phyloP scores from a whole-genome alignment of 2,113 vertebrate species.

The Myanophis thanlyinensis region DNA sequence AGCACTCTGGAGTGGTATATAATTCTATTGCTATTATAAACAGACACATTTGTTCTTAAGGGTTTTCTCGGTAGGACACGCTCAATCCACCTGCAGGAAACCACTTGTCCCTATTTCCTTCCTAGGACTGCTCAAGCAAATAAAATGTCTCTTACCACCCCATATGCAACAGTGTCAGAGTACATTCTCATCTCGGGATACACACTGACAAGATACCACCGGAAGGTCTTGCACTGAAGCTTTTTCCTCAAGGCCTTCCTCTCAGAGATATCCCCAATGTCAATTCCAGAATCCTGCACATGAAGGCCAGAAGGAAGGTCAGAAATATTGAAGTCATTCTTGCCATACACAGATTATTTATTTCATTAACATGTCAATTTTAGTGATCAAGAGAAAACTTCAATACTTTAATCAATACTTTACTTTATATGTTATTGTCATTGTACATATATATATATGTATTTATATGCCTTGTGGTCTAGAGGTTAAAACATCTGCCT shows the following conservation, averaged over 20 bases:
- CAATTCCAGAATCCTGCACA: constrained; percentile 90
- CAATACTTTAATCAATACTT: too few relatives aligned
- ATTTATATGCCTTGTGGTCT: too few relatives aligned
- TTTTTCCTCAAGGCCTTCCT: constrained; percentile 93
- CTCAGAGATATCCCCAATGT: constrained; percentile 92
- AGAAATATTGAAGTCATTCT: constrained; percentile 5
- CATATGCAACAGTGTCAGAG: constrained; percentile 90
- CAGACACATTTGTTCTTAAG: background rate
- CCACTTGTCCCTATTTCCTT: background rate
- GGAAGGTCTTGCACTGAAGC: constrained; percentile 95
- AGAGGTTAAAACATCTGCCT: too few relatives aligned
- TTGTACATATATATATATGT: too few relatives aligned
- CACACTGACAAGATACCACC: constrained; percentile 97
- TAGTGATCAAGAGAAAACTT: constrained; percentile 3
- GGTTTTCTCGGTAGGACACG: constrained; percentile 6
- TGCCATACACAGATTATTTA: background rate
- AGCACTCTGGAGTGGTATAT: background rate
- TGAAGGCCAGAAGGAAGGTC: constrained; percentile 6
- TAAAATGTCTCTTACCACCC: constrained; percentile 80
- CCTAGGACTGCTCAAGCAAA: constrained; percentile 14
- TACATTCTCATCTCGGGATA: constrained; percentile 99
- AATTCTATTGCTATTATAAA: background rate
- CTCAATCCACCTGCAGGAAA: background rate
- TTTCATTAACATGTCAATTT: background rate
- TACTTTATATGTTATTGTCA: too few relatives aligned